Evolutionary conservation across 2,888 invertebrate genomes (phyloP).

Genomic region (Teleiodes luculella): DNA sequence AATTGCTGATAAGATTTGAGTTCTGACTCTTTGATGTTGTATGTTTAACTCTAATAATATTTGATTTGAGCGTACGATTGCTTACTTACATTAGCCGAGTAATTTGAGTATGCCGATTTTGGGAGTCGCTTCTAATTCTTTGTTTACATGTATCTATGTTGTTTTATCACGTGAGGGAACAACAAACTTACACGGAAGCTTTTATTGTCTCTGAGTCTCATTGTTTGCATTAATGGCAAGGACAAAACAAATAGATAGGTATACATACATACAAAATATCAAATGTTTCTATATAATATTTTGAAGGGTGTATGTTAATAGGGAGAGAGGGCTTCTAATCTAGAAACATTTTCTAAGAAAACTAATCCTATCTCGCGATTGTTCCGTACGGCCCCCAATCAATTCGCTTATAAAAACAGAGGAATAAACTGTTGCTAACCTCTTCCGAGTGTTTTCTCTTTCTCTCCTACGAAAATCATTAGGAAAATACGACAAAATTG

Average conservation of each 20-base stretch:
- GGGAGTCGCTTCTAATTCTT: background rate
- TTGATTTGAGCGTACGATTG: slow-evolving; percentile 15
- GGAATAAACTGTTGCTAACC: slow-evolving; percentile 32
- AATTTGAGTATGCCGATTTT: slow-evolving; percentile 10
- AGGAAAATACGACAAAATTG: slow-evolving; percentile 71
- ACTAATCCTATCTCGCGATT: slow-evolving; percentile 64
- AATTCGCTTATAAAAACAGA: slow-evolving; percentile 58
- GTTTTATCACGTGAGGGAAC: too few species aligned
- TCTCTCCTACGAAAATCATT: slow-evolving; percentile 58
- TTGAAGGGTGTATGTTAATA: slow-evolving; percentile 57
- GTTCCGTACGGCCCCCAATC: slow-evolving; percentile 65
- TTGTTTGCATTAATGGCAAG: background rate
- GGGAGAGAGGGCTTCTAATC: slow-evolving; percentile 34
- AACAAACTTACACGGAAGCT: background rate
- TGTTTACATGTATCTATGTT: background rate
- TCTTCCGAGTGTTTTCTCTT: slow-evolving; percentile 43
- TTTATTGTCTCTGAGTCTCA: background rate
- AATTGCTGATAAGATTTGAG: slow-evolving; percentile 61
- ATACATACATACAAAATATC: slow-evolving; percentile 36
- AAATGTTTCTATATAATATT: slow-evolving; percentile 37
- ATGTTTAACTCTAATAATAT: slow-evolving; percentile 22
- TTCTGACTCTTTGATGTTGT: slow-evolving; percentile 30
- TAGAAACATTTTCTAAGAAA: slow-evolving; percentile 54
- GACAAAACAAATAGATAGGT: too few species aligned
- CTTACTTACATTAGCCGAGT: slow-evolving; percentile 12